Evolutionary conservation across 2,113 vertebrate species (phyloP), one percentile per base, ranked within the genome.

Genomic region (Alethe castanea): DNA sequence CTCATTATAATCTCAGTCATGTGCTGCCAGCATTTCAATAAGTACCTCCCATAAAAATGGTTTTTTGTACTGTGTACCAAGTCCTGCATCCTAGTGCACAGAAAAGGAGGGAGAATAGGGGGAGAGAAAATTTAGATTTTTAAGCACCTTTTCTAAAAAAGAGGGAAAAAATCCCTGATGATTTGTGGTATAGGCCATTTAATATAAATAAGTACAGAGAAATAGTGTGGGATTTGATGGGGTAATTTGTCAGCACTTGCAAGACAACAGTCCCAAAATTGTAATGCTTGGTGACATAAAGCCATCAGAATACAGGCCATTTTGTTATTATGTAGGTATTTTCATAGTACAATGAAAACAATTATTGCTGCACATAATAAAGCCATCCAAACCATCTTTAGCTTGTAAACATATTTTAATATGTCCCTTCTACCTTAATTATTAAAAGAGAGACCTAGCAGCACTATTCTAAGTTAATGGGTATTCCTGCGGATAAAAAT

Each of bases 141-240:
- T n/a, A 42, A 79, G 6, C 50, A 54, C 5, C 2, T 60, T 64
- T 90, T 77, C 33, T 61, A 12, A 47, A 69, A 64, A 65, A 24
- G 5, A 6, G 1, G 1, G 4, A 26, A 59, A 69, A 59, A 31
- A 3, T 1, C 14, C 11, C 24, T 4, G 1, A 48, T 25, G 2
- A 28, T 72, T 91, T 76, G 25, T 76, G 8, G 15, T 36, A 33
- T 24, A 48, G 13, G 14, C 4, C 45, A 48, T 64, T 54, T 56
- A n/a, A 13, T 25, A 69, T 9, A 42, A 9, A 5, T 14, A 86
- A 33, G 2, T 28, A 22, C 5, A 76, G 29, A 14, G 28, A 76
- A 86, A 72, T 5, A 38, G 5, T 8, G 6, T 60, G 17, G 13
- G 9, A 44, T 91, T 28, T 23, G 12, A 10, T 2, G 0, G 5